phyloP scores from a whole-genome alignment of 2,888 invertebrate species.

The Girardia tigrina region DNA sequence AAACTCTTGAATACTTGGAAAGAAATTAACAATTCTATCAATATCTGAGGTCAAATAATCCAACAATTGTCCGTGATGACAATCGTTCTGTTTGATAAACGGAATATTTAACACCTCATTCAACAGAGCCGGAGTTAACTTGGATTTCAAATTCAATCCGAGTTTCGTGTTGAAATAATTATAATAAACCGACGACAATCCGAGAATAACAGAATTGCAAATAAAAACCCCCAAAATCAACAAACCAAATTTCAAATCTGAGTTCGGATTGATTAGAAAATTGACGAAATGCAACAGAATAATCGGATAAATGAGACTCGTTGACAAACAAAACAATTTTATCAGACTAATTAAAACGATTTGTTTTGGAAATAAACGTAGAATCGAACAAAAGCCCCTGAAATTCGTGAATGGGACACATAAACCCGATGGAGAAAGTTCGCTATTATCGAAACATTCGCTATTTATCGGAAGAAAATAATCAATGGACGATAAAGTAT shows the following conservation, averaged over 20 bases:
- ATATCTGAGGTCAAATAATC: constrained; percentile 94
- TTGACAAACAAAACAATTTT: constrained; percentile 2
- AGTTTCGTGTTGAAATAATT: neutral
- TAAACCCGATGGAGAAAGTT: neutral
- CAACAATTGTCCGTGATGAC: constrained; percentile 65
- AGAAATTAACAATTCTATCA: constrained; percentile 82
- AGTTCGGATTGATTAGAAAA: neutral
- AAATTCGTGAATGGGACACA: neutral
- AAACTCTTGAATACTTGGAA: constrained; percentile 82
- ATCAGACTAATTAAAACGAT: neutral
- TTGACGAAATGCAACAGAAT: neutral
- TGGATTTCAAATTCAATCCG: neutral
- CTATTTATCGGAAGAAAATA: neutral
- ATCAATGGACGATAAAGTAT: neutral
- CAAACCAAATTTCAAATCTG: neutral
- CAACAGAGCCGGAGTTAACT: neutral
- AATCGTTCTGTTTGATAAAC: neutral
- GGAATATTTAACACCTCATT: neutral
- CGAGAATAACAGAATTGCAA: neutral
- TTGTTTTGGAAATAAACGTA: neutral
- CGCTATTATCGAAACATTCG: too few species aligned
- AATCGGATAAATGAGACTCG: constrained; percentile 4
- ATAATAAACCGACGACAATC: constrained; percentile 19
- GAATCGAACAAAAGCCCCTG: neutral
- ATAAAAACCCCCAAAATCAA: neutral